A percentile compares a stretch with the other conserved stretches of the same genome.
Evolutionary conservation across 1,140 invertebrate genomes (phyloP).

Genomic region (Meloidogyne hapla): DNA sequence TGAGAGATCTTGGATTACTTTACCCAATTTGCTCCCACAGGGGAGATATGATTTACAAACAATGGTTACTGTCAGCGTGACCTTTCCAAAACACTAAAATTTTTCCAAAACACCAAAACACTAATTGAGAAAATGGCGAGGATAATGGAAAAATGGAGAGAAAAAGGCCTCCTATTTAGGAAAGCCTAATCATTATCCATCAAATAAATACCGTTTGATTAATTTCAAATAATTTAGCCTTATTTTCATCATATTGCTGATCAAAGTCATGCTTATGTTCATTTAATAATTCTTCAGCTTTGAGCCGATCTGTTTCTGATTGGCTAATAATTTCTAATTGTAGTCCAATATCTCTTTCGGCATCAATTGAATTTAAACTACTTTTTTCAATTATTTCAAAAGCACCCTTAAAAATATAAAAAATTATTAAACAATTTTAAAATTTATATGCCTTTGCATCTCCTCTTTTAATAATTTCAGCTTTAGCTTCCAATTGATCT

Average conservation of each 20-base stretch:
- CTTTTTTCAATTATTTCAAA: constrained; percentile 58
- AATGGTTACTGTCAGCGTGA: too few relatives aligned
- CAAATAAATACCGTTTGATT: constrained; percentile 30
- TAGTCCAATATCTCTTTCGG: constrained; percentile 35
- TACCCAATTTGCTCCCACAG: too few relatives aligned
- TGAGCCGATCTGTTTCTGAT: constrained; percentile 45
- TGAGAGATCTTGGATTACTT: too few relatives aligned
- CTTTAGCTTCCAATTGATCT: constrained; percentile 53
- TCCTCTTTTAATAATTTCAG: constrained; percentile 52
- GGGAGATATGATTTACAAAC: too few relatives aligned
- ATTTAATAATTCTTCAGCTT: constrained; percentile 55
- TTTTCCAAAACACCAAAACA: too few relatives aligned
- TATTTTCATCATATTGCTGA: constrained; percentile 58
- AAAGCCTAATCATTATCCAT: background rate
- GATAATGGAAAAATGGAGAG: too few relatives aligned
- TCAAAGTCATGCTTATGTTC: constrained; percentile 59
- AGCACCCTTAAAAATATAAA: too few relatives aligned
- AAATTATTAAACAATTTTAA: too few relatives aligned
- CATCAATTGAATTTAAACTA: constrained; percentile 40
- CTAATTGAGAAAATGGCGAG: too few relatives aligned
- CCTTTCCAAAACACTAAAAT: too few relatives aligned
- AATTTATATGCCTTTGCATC: too few relatives aligned
- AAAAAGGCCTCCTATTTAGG: too few relatives aligned
- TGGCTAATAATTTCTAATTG: constrained; percentile 35
- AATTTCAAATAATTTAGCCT: constrained; percentile 49